Base-by-base conservation (phyloP, 2,888 invertebrate genomes). In the Watsonalla binaria region DNA sequence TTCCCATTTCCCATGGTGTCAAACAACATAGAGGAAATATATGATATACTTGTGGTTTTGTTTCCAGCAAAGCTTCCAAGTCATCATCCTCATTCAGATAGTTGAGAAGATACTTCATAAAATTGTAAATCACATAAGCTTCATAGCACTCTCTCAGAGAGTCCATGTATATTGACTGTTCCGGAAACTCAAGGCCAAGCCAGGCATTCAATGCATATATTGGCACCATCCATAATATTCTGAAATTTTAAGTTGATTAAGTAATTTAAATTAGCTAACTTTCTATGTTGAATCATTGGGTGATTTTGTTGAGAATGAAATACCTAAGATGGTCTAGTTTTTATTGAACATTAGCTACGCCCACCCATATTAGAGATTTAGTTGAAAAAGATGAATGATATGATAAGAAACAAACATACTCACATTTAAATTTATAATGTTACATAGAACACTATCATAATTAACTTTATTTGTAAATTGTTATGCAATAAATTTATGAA, bases 101-200 rank as follows among this genome's bases (percentile, higher is more conserved):
- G 79, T 97, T 97, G 58, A 98, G 89, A 66, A 99, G 91, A 81
- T 96, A 99, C 74, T 96, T 96, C 97, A 98, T 98, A 78, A 99
- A 99, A 90, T 98, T 98, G 83, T 99, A 98, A 72, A 99, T 98
- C 4, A 98, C 98, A 91, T 98, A 99, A 0, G 98, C 98, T 89
- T 99, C 99, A 78, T 98, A 99, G 80, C 98, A 98, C 91, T 99
- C 98, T 79, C 98, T 92, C 52, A 97, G 84, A 66, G 97, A 97
- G 83, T 99, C 98, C 74, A 98, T 94, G 80, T 98, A 98, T 64
- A 99, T 97, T 46, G 97, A 96, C 69, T 95, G 94, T 64, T 94
- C 92, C 0, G 97, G 97, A 80, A 96, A 97, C 52, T 95, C 92
- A 59, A 99, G 87, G 4, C 98, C 98, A 68, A 97, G 92, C 97